Evolutionary conservation across 2,888 invertebrate genomes (phyloP).

Genomic region (Cartodere bifasciata): DNA sequence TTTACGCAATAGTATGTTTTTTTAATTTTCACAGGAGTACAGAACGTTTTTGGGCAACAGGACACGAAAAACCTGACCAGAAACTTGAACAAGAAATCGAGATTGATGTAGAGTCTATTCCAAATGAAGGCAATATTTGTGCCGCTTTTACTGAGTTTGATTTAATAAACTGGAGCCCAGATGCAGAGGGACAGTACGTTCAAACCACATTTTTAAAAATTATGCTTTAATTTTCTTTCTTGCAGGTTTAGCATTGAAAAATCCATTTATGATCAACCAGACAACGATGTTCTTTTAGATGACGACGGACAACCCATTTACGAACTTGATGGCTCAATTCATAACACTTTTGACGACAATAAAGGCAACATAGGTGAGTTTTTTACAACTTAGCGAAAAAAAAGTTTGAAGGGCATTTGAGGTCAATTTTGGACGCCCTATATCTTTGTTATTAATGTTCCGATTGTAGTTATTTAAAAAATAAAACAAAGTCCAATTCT

Average conservation of each 20-base stretch:
- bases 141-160: constrained; percentile 40
- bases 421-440: too few species aligned
- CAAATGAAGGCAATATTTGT: constrained; percentile 38
- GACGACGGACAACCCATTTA: constrained; percentile 25
- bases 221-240: neutral
- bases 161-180: constrained; percentile 24
- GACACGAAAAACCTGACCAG: constrained; percentile 15
- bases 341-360: constrained; percentile 26
- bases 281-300: constrained; percentile 19
- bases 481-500: too few species aligned
- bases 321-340: constrained; percentile 32
- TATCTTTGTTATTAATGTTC: too few species aligned
- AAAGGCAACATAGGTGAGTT: too few species aligned
- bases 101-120: constrained; percentile 24
- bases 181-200: constrained; percentile 17
- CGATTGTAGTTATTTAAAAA: too few species aligned
- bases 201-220: neutral
- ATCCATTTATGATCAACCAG: constrained; percentile 5
- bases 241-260: constrained; percentile 12
- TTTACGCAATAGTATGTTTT: too few species aligned
- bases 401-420: too few species aligned
- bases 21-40: constrained; percentile 16
- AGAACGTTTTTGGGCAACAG: constrained; percentile 14
- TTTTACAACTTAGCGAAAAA: too few species aligned
- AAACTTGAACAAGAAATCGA: constrained; percentile 25